Evolutionary conservation across 2,888 invertebrate genomes (phyloP).

Genomic region (Agonopterix arenella): DNA sequence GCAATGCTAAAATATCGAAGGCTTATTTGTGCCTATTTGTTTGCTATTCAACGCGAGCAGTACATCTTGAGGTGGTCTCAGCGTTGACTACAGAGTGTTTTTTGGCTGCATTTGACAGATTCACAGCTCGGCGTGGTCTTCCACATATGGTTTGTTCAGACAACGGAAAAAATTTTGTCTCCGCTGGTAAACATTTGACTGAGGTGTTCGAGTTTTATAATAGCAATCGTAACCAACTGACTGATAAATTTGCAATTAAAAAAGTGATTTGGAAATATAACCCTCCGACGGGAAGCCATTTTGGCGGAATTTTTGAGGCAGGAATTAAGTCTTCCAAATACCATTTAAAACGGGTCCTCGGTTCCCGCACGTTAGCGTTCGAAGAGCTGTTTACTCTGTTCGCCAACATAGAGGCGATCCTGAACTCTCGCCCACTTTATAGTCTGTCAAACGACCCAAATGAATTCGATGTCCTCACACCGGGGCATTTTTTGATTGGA

Average conservation of each 20-base stretch:
- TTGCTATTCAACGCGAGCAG: constrained; percentile 19
- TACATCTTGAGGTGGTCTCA: constrained; percentile 13
- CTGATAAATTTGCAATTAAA: background rate
- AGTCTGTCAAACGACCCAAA: constrained; percentile 8
- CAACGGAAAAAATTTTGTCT: constrained; percentile 12
- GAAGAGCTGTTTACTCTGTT: constrained; percentile 14
- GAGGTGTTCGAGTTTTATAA: background rate
- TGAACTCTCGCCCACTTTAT: constrained; percentile 11
- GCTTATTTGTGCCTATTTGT: constrained; percentile 17
- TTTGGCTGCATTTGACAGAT: constrained; percentile 10
- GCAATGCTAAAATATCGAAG: constrained; percentile 16
- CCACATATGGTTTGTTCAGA: constrained; percentile 8
- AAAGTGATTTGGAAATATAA: constrained; percentile 6
- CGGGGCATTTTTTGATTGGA: constrained; percentile 12
- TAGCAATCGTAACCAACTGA: background rate
- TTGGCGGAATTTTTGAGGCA: constrained; percentile 14
- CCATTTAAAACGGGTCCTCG: constrained; percentile 8
- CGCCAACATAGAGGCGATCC: constrained; percentile 8
- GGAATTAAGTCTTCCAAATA: constrained; percentile 13
- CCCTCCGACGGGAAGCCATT: constrained; percentile 6
- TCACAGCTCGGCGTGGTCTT: constrained; percentile 11
- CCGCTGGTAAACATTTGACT: constrained; percentile 7
- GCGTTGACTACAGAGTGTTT: constrained; percentile 7
- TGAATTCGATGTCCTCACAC: constrained; percentile 1
- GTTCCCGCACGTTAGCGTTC: constrained; percentile 8